Evolutionary conservation across 2,888 invertebrate species (phyloP).

Genomic region (Melipona bicolor): DNA sequence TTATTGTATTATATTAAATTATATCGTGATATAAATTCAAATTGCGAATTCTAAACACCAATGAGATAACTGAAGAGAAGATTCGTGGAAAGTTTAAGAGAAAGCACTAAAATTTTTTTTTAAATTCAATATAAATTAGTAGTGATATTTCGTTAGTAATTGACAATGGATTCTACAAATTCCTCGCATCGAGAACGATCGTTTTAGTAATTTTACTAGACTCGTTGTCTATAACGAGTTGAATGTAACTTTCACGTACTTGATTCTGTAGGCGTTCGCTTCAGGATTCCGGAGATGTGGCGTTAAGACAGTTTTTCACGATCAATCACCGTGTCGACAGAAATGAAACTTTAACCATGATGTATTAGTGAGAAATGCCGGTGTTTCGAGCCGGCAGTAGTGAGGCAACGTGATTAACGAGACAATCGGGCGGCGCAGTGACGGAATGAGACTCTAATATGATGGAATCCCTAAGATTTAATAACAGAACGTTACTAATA

Average conservation of each 20-base stretch:
- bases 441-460: neutral
- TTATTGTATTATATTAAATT: too few species aligned
- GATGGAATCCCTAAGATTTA: neutral
- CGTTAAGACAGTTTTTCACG: neutral
- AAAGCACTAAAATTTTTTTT: too few species aligned
- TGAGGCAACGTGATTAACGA: constrained; percentile 14
- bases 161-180: too few species aligned
- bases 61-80: too few species aligned
- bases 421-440: neutral
- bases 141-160: too few species aligned
- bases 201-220: neutral
- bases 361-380: neutral
- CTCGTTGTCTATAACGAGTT: too few species aligned
- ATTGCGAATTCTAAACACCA: too few species aligned
- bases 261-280: neutral
- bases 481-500: neutral
- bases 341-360: constrained; percentile 18
- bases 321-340: constrained; percentile 1
- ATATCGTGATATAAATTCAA: too few species aligned
- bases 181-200: neutral
- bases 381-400: neutral
- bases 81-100: too few species aligned
- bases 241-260: neutral
- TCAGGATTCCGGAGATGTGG: neutral
- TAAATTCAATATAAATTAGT: too few species aligned